Conservation (phyloP, 2,888 invertebrate species). For the Hyalella azteca region DNA sequence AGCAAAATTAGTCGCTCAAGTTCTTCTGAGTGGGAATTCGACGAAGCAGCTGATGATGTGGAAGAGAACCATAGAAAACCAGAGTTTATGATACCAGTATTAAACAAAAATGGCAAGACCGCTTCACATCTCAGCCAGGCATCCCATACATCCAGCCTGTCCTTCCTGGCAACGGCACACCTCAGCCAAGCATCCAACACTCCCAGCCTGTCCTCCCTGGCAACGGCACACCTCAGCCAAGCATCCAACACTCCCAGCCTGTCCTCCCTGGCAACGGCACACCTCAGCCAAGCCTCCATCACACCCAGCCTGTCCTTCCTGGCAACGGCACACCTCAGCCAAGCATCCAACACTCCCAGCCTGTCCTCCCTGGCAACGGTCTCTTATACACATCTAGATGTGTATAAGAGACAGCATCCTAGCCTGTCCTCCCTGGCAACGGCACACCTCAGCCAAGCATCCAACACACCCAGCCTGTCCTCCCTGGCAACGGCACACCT, state of each 20-base stretch:
- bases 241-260: neutral
- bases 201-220: neutral
- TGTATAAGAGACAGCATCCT: neutral
- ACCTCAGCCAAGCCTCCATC: neutral
- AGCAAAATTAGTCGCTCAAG: too few species aligned
- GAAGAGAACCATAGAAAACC: neutral
- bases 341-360: constrained; percentile 9
- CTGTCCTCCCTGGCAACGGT: neutral
- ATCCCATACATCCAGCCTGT: neutral
- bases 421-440: neutral
- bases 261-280: neutral
- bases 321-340: neutral
- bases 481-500: constrained; percentile 9
- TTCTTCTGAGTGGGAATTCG: constrained; percentile 12
- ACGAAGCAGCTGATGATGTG: neutral
- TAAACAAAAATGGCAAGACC: neutral
- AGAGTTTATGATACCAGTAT: neutral
- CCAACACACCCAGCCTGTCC: neutral
- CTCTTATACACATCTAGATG: neutral
- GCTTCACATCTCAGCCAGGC: neutral
- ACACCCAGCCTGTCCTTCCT: neutral
- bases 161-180: neutral
- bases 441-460: constrained; percentile 9
- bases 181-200: neutral
- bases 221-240: neutral